Evolutionary conservation across 2,797 vertebrate species (phyloP).

Genomic region (Sebastes miniatus): DNA sequence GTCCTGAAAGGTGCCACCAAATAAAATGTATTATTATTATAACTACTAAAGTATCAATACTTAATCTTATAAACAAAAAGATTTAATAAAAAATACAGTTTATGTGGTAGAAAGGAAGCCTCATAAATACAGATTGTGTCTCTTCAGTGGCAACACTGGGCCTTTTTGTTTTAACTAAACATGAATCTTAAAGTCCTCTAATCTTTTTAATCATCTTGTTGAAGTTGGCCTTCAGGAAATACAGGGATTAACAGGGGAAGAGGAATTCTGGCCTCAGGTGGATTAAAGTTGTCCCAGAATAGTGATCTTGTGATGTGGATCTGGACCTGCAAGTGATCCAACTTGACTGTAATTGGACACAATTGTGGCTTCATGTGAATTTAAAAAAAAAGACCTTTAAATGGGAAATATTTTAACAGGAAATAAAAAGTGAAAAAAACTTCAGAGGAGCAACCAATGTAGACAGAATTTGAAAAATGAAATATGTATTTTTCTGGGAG

Average conservation of each 20-base stretch:
- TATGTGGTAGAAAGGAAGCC: neutral
- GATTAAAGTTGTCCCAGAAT: slow-evolving; percentile 67
- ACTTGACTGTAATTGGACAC: slow-evolving; percentile 48
- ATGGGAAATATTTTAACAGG: neutral
- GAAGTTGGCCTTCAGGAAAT: slow-evolving; percentile 39
- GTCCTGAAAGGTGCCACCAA: too few relatives aligned
- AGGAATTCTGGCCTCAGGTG: slow-evolving; percentile 56
- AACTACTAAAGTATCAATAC: neutral
- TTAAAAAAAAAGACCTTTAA: neutral
- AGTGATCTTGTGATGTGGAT: slow-evolving; percentile 61
- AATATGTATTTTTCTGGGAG: too few relatives aligned
- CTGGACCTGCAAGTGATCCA: slow-evolving; percentile 39
- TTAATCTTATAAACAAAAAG: neutral
- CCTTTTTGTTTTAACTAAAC: slow-evolving; percentile 39
- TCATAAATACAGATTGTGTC: neutral
- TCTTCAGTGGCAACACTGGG: slow-evolving; percentile 25
- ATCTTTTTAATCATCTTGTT: slow-evolving; percentile 31
- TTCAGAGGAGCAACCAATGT: neutral
- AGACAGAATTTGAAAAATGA: too few relatives aligned
- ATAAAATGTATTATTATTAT: too few relatives aligned
- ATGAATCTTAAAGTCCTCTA: slow-evolving; percentile 37
- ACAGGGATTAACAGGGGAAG: slow-evolving; percentile 52
- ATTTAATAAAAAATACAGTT: neutral
- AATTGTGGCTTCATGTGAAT: slow-evolving; percentile 9
- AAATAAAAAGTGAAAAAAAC: neutral